These are phyloP conservation scores for Mormyrops boulengeri DNA, from an alignment of 2,797 vertebrate species.

Conservation along the genomic window DNA sequence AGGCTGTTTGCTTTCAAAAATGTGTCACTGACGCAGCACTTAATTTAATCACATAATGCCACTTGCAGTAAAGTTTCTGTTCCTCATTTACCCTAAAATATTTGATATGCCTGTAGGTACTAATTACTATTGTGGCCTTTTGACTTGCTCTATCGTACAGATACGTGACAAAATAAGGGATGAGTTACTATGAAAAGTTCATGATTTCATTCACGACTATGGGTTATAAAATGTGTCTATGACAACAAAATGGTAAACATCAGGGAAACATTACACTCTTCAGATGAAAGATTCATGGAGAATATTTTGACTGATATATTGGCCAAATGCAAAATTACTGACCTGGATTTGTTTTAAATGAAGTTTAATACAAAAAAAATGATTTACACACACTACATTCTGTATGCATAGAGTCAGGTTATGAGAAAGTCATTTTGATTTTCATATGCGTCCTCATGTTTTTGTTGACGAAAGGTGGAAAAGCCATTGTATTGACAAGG, in stretches of 20 bases:
- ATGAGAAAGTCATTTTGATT: not conserved
- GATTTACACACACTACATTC: not conserved
- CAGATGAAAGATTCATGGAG: not conserved
- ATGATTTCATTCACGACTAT: not conserved
- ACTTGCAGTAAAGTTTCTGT: not conserved
- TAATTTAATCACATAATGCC: not conserved
- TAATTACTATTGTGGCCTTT: constrained; percentile 14
- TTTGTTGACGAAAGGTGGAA: not conserved
- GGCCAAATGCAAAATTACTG: not conserved
- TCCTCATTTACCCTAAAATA: not conserved
- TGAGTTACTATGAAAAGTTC: not conserved
- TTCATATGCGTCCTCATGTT: not conserved
- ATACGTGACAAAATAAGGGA: not conserved
- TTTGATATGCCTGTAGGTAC: not conserved
- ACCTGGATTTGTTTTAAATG: not conserved
- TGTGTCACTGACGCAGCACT: not conserved
- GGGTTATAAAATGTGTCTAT: not conserved
- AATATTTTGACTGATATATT: not conserved
- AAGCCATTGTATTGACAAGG: not conserved
- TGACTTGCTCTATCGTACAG: not conserved
- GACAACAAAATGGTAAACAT: not conserved
- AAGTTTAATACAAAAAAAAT: not conserved
- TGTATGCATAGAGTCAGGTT: not conserved
- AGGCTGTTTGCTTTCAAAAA: not conserved
- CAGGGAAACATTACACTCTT: not conserved